Evolutionary conservation across 1,140 invertebrate genomes (phyloP).

Genomic region (Caenorhabditis remanei): DNA sequence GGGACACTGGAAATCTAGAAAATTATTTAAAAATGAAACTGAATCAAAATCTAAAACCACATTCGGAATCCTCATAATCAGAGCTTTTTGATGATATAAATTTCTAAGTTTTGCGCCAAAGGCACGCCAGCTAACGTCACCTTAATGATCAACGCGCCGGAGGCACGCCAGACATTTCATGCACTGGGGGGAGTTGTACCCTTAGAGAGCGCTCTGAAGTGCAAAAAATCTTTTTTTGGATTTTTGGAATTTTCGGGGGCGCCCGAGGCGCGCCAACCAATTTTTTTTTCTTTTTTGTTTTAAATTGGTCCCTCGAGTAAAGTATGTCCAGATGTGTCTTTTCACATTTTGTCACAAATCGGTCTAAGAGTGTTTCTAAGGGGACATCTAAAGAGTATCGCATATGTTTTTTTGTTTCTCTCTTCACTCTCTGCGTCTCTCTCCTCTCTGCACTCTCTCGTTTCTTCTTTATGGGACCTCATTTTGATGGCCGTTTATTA

Average conservation of each 20-base stretch:
- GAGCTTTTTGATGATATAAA: too few relatives aligned
- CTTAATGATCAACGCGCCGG: too few relatives aligned
- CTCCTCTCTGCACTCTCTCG: not conserved
- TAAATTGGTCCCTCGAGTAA: not conserved
- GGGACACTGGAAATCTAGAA: too few relatives aligned
- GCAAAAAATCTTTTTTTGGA: too few relatives aligned
- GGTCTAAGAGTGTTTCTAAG: not conserved
- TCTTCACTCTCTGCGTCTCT: not conserved
- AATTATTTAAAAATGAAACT: too few relatives aligned
- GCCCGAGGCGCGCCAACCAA: not conserved
- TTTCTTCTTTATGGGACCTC: not conserved
- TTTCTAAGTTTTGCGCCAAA: too few relatives aligned
- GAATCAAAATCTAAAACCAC: too few relatives aligned
- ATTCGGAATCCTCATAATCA: too few relatives aligned
- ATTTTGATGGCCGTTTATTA: constrained; percentile 12
- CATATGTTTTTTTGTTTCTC: constrained; percentile 1
- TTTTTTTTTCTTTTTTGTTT: not conserved
- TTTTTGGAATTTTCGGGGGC: not conserved
- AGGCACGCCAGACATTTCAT: too few relatives aligned
- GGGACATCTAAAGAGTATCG: not conserved
- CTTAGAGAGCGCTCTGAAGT: too few relatives aligned
- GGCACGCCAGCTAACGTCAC: too few relatives aligned
- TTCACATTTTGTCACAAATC: not conserved
- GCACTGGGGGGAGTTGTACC: too few relatives aligned
- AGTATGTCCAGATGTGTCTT: not conserved